Conservation (phyloP, 2,888 invertebrate species). For the Lamproptera curius region DNA sequence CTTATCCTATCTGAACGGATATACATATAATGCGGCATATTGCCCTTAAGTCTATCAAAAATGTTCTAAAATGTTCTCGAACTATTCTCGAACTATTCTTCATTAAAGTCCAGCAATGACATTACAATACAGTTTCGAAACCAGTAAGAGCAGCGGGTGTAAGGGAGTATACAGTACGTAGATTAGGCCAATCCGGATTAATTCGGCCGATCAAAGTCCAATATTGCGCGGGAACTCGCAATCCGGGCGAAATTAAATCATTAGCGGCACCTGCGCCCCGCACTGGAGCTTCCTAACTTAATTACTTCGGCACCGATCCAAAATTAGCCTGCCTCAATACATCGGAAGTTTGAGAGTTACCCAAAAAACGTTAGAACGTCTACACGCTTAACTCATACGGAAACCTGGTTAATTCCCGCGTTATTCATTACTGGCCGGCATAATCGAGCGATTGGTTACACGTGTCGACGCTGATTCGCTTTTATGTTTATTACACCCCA, state of each 20-base stretch:
- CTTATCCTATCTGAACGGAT: no score
- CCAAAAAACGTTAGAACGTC: neutral
- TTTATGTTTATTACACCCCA: constrained; percentile 58
- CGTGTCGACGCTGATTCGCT: constrained; percentile 60
- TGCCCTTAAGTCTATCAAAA: no score
- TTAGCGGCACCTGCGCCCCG: constrained; percentile 59
- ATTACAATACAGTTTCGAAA: no score
- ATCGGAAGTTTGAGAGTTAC: neutral
- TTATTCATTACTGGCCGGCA: constrained; percentile 46
- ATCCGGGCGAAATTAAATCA: constrained; percentile 63
- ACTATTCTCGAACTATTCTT: no score
- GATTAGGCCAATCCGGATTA: constrained; percentile 38
- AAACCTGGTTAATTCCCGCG: constrained; percentile 29
- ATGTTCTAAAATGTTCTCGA: no score
- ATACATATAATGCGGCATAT: no score
- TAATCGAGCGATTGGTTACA: constrained; percentile 69
- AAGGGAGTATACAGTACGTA: constrained; percentile 28
- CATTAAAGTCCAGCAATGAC: no score
- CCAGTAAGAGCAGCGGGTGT: neutral
- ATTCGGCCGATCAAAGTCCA: constrained; percentile 45
- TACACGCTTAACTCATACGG: constrained; percentile 46
- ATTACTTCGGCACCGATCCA: constrained; percentile 33
- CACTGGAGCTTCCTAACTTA: constrained; percentile 36
- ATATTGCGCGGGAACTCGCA: constrained; percentile 38
- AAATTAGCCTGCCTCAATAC: constrained; percentile 1